A percentile compares a stretch with the other conserved stretches of the same genome.
Conservation (phyloP, 2,113 vertebrate genomes). For the Conger conger region DNA sequence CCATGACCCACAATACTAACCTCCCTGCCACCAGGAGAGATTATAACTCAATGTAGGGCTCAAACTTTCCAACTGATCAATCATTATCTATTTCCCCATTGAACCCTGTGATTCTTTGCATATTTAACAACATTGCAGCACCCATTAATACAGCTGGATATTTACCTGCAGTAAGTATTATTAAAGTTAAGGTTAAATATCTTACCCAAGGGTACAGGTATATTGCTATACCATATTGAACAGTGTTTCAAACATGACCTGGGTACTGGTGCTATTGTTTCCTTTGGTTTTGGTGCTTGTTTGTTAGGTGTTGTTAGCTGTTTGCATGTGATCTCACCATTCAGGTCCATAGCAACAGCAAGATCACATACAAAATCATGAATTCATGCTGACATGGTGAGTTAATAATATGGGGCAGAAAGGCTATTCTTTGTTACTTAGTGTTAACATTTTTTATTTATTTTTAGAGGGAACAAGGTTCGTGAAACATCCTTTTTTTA, state of each 20-base stretch:
- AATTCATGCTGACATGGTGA: not conserved
- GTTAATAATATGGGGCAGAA: not conserved
- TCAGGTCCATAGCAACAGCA: not conserved
- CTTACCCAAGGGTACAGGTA: not conserved
- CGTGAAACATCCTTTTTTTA: not conserved
- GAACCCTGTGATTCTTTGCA: not conserved
- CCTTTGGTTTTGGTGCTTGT: too few relatives aligned
- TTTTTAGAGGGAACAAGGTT: not conserved
- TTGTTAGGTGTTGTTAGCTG: too few relatives aligned
- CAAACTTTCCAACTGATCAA: not conserved
- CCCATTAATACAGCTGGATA: not conserved
- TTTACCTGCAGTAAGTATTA: not conserved
- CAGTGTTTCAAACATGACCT: not conserved
- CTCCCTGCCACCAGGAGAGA: not conserved
- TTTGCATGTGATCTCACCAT: too few relatives aligned
- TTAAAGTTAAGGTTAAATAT: not conserved
- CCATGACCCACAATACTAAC: slow-evolving; percentile 12
- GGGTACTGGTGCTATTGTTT: not conserved
- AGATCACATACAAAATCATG: not conserved
- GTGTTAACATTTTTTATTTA: not conserved
- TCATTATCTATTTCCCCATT: not conserved
- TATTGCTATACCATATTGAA: not conserved
- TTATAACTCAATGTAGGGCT: not conserved
- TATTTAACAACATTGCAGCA: too few relatives aligned
- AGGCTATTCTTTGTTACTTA: not conserved